These are phyloP conservation scores for Lucilia cuprina DNA, from an alignment of 1,140 invertebrate species.

Conservation along the genomic window DNA sequence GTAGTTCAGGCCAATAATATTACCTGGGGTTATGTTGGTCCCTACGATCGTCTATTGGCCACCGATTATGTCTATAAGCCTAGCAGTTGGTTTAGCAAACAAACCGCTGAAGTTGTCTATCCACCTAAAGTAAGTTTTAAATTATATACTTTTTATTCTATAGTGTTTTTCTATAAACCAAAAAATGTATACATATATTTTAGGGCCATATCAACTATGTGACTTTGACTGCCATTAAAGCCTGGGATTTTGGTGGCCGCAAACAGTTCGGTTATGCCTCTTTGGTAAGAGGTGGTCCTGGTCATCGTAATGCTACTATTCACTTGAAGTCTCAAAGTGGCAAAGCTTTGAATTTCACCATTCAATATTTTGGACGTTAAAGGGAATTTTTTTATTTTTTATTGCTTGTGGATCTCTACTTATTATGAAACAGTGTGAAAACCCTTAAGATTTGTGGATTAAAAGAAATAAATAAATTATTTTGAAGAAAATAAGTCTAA, in stretches of 20 bases:
- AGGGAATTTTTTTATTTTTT: no score
- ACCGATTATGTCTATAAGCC: conserved; percentile 49
- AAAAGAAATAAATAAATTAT: no score
- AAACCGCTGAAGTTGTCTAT: conserved; percentile 48
- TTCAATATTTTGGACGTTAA: conserved; percentile 47
- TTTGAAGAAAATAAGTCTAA: no score
- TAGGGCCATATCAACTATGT: conserved; percentile 16
- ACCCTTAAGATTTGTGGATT: no score
- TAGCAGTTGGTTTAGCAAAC: conserved; percentile 52
- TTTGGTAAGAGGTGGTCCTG: conserved; percentile 58
- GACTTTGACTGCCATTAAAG: conserved; percentile 47
- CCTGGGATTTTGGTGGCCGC: conserved; percentile 63
- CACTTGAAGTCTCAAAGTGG: conserved; percentile 63
- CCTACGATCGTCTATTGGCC: conserved; percentile 42
- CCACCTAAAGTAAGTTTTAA: conserved; percentile 39
- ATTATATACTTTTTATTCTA: no score
- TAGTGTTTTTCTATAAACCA: no score
- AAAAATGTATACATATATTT: no score
- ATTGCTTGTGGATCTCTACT: no score
- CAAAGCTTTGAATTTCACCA: conserved; percentile 51
- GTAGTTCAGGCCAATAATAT: conserved; percentile 2
- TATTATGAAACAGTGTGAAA: no score
- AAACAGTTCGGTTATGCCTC: conserved; percentile 63
- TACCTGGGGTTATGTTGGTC: conserved; percentile 35
- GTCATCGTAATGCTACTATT: conserved; percentile 57